Conservation (phyloP, 1,140 invertebrate species). For the Euwallacea fornicatus region DNA sequence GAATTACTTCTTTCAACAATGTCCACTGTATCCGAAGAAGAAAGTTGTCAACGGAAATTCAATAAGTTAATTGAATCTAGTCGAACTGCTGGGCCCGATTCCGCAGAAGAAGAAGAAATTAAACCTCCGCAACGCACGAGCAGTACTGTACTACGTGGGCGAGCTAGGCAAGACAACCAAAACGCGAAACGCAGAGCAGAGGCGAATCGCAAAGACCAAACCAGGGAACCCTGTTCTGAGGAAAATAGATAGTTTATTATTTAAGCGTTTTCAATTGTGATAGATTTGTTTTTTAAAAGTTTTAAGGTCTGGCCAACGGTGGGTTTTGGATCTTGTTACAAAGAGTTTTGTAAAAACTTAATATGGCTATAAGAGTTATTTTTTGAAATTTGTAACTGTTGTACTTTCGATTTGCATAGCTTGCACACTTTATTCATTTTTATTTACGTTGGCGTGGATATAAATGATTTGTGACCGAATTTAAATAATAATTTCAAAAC, state of each 20-base stretch:
- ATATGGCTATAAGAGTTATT: no score
- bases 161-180: slow-evolving; percentile 47
- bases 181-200: slow-evolving; percentile 48
- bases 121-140: slow-evolving; percentile 26
- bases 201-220: slow-evolving; percentile 41
- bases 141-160: slow-evolving; percentile 41
- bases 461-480: no score
- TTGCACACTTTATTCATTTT: no score
- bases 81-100: slow-evolving; percentile 25
- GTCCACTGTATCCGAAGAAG: slow-evolving; percentile 15
- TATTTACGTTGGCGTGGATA: no score
- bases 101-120: slow-evolving; percentile 29
- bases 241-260: slow-evolving; percentile 36
- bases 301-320: no score
- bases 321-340: no score
- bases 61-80: slow-evolving; percentile 37
- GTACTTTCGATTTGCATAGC: no score
- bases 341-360: no score
- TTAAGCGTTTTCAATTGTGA: no score
- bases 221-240: slow-evolving; percentile 26
- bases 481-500: no score
- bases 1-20: slow-evolving; percentile 47
- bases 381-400: no score
- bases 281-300: no score
- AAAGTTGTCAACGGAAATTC: slow-evolving; percentile 24